Base-by-base conservation (phyloP, 2,888 invertebrate genomes). In the Chironomus riparius region DNA sequence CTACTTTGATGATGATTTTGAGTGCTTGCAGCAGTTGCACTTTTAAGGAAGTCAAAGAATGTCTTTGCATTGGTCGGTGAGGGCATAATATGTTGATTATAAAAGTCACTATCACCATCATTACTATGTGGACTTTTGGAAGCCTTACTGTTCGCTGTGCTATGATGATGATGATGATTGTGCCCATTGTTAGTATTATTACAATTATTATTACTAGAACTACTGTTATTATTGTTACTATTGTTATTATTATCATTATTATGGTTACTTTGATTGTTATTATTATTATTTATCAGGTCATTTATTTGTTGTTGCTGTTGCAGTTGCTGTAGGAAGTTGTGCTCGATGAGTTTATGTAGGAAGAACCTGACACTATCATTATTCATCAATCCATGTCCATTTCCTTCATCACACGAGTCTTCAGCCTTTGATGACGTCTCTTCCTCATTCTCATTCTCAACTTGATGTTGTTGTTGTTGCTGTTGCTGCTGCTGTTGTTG, bases 61-160 rank as follows among this genome's bases (percentile, higher is more conserved):
- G 50, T 28, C 21, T 56, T 77, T 79, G 81, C 82, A 82, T 85
- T 86, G 81, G 86, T 86, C 81, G 85, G 85, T 80, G 86, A 85
- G 12, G 70, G 10, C 50, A 70, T 21, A 22, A 70, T 70, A 22
- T 72, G 15, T 15, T 72, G 72, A 62, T 62, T 62, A 38, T 21
- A 72, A 28, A 38, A 72, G 3, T 72, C 72, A 18, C 61, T 50
- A 15, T 72, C 72, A 50, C 62, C 72, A 21, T 62, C 72, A 61
- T 38, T 72, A 24, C 62, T 72, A 3, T n/a, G 18, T 6, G 75
- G 48, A 38, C 50, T 75, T 38, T 68, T 69, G 15, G 38, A 38
- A 38, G 38, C 38, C 10, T 38, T 38, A 10, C 38, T 48, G 4
- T 48, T 61, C 21, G n/a, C 24, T 18, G 47, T 68, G 15, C 12